Conservation (phyloP, 2,797 vertebrate species). For the Zenarchopterus dispar region DNA sequence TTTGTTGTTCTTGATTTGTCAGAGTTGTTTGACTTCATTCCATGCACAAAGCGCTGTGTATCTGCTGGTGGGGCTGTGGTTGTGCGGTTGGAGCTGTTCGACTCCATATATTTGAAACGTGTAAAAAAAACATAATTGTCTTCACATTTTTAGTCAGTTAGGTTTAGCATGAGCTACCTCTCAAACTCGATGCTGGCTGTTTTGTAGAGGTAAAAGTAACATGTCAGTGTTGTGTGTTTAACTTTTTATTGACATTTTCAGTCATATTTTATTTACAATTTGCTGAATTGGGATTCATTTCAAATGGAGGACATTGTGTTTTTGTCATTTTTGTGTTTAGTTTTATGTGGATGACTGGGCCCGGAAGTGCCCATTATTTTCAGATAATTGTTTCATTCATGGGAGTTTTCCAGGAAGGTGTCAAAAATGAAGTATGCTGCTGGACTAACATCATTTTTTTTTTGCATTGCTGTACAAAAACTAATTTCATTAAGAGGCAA, state of each 20-base stretch:
- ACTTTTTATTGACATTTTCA: neutral
- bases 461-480: neutral
- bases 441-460: neutral
- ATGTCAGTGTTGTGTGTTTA: neutral
- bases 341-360: neutral
- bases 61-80: neutral
- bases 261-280: neutral
- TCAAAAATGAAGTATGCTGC: neutral
- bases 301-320: neutral
- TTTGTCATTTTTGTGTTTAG: neutral
- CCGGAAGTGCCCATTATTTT: neutral
- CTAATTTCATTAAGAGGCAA: neutral
- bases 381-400: neutral
- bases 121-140: neutral
- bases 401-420: neutral
- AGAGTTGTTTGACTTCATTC: constrained; percentile 7
- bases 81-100: neutral
- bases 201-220: rapidly evolving
- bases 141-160: neutral
- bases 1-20: neutral
- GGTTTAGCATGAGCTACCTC: constrained; percentile 1
- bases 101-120: neutral
- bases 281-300: neutral
- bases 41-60: neutral
- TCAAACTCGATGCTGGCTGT: constrained; percentile 1